These are phyloP conservation scores for Caenorhabditis tropicalis DNA, from an alignment of 1,140 invertebrate species.

Conservation along the genomic window DNA sequence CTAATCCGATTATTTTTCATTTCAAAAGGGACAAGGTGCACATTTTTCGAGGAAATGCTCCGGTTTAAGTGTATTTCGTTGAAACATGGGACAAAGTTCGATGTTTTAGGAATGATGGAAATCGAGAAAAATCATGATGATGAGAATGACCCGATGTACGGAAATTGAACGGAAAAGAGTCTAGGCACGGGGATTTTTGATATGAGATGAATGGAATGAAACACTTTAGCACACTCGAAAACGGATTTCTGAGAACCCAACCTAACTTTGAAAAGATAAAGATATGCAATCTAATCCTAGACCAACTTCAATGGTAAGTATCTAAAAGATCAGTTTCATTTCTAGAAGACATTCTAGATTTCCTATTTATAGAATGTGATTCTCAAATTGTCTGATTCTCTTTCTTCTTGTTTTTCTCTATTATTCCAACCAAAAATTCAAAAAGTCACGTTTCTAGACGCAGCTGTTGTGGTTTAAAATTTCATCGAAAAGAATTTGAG, in stretches of 20 bases:
- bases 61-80: not conserved
- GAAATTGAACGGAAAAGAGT: not conserved
- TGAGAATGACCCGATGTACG: constrained; percentile 1
- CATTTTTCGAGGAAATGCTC: constrained; percentile 25
- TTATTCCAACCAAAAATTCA: not conserved
- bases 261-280: no score
- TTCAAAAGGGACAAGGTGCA: constrained; percentile 31
- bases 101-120: not conserved
- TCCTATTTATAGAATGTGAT: not conserved
- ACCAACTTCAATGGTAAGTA: no score
- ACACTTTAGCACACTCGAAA: no score
- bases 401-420: not conserved
- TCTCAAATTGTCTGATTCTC: not conserved
- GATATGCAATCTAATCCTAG: no score
- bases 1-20: not conserved
- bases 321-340: no score
- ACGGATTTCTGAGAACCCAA: not conserved
- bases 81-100: constrained; percentile 18
- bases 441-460: constrained; percentile 11
- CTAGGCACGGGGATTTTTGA: no score
- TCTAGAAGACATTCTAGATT: no score
- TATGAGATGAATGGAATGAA: not conserved
- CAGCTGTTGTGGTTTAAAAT: not conserved
- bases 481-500: not conserved
- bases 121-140: not conserved